Evolutionary conservation across 1,140 invertebrate species (phyloP), one percentile per base, ranked within the genome.

Genomic region (Nixonia krombeini): DNA sequence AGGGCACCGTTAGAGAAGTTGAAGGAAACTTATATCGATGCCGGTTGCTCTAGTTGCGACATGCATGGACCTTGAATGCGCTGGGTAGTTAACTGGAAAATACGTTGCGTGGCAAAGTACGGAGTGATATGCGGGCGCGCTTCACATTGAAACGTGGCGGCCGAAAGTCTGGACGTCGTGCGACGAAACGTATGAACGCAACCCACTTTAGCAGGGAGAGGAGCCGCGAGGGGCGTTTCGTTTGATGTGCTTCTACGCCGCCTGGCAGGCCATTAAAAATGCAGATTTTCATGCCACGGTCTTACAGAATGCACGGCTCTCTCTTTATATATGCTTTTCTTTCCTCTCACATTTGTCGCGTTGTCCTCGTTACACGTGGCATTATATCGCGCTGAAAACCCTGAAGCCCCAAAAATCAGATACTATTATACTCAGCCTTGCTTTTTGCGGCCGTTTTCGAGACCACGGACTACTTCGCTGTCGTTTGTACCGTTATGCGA

Each of bases 221-320:
- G 46, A 44, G 7, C 13, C 56, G 37, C 59, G 40, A 17, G 46
- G 49, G 7, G 16, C 56, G 37, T 63, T 56, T 65, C 53, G 51
- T 67, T 72, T 72, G 55, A 67, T 58, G 38, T 56, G 50, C 56
- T 51, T 49, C 46, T 45, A 52, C 49, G 40, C 63, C 62, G 55
- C 56, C 55, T 73, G 65, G 52, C 56, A 42, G 42, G 42, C 59
- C 59, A 58, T 70, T 65, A 59, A 70, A 68, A 70, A 52, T 46
- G 53, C 44, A 62, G 55, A 58, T 67, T 61, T 67, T 53, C 64
- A 59, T 55, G 56, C 37, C 26, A 13, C 37, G 12, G 33, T 3
- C 12, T 12, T 21, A 21, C 21, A 21, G 29, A 31, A 26, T 26
- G 25, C 25, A 5, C 25, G 25, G 25, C 4, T 9, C 9, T 26